Evolutionary conservation across 2,888 invertebrate species (phyloP), one percentile per base, ranked within the genome.

Genomic region (Frankliniella fusca): DNA sequence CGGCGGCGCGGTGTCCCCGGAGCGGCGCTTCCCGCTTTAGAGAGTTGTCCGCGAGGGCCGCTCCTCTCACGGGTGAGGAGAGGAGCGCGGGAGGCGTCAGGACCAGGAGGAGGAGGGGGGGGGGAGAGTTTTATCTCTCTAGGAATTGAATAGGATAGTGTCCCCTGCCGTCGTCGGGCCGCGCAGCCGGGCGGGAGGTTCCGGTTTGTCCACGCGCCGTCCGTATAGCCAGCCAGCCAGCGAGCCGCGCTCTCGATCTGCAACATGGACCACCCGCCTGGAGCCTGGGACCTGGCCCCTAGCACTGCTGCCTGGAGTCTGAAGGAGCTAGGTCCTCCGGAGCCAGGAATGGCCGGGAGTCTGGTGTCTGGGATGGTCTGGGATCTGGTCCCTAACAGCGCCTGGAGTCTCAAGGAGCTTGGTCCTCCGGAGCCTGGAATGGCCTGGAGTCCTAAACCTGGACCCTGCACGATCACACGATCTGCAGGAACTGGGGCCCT

Each of bases 201-300:
- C 70, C 70, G 70, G 70, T 76, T 76, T 76, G 61, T 61, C 23
- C 70, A 23, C 70, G 70, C 70, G 70, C 12, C 10, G 54, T 20
- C 18, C n/a, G n/a, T n/a, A n/a, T n/a, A n/a, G n/a, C n/a, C n/a
- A n/a, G n/a, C n/a, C n/a, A n/a, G n/a, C n/a, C 5, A 38, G 38
- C 38, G 38, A 38, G 38, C 23, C 70, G 8, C 70, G 70, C 70
- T 76, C 70, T 61, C 27, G 23, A 76, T 76, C 70, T 76, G 70
- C 70, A 76, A 76, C 70, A 76, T 27, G 70, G 70, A 76, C 70
- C 70, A 76, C 70, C 70, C 70, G 70, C 70, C 70, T 76, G 70
- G 70, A 76, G 70, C 70, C 70, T 61, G 15, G 15, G 61, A 15
- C 15, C 38, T n/a, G n/a, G n/a, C 2, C 54, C 10, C 3, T 9